Percentiles rank a stretch among this genome's conserved stretches.
These are phyloP conservation scores for Sanderia malayensis DNA, from an alignment of 30 jellyfish, hydroid and myxozoan species.

Conservation along the genomic window DNA sequence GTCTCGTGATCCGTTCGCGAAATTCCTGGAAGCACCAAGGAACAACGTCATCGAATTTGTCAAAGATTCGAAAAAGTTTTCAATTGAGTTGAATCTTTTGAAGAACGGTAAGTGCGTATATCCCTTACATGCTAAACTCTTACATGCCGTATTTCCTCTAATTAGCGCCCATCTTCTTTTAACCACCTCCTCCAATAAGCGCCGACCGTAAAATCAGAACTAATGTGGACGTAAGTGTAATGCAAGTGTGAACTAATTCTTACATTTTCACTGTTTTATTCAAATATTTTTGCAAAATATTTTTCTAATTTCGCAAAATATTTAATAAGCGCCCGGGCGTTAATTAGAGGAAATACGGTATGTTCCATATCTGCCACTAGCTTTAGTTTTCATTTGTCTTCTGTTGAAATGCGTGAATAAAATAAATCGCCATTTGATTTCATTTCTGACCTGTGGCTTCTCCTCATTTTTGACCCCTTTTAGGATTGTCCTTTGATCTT, in stretches of 20 bases:
- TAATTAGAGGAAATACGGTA: no score
- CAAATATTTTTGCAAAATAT: no score
- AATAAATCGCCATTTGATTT: no score
- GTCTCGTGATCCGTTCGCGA: conserved; percentile 59
- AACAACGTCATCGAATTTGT: conserved; percentile 29
- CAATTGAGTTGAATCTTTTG: conserved; percentile 45
- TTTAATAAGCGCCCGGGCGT: neutral
- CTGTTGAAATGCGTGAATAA: no score
- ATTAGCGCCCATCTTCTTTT: no score
- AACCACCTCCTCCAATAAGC: no score
- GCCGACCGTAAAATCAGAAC: no score
- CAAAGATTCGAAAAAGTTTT: conserved; percentile 31
- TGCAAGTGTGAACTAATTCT: no score
- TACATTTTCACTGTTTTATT: no score
- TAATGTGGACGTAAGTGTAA: neutral
- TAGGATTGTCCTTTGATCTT: conserved; percentile 71
- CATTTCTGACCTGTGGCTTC: no score
- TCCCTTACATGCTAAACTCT: no score
- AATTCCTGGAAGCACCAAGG: conserved; percentile 68
- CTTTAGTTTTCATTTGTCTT: neutral
- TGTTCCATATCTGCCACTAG: neutral
- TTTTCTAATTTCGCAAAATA: neutral
- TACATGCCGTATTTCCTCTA: no score
- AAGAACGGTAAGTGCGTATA: conserved; percentile 60
- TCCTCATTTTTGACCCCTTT: neutral